Evolutionary conservation across 1,140 invertebrate species (phyloP).

Genomic region (Eriosoma lanigerum): DNA sequence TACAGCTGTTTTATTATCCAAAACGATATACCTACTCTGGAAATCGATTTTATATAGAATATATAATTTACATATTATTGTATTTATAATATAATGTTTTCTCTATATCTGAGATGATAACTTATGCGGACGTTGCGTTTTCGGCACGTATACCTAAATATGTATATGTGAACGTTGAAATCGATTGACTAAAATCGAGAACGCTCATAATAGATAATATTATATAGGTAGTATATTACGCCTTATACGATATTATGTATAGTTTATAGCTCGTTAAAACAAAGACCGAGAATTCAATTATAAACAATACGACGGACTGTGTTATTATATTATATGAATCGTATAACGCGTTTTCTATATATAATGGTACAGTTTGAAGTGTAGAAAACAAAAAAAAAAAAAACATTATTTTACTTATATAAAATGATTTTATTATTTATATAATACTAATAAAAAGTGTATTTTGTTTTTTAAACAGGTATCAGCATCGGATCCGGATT

Average conservation of each 20-base stretch:
- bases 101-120: slow-evolving; percentile 1
- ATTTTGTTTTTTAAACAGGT: slow-evolving; percentile 65
- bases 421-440: not conserved
- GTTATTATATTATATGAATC: slow-evolving; percentile 19
- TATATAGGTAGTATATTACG: not conserved
- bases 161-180: not conserved
- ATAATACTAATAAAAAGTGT: not conserved
- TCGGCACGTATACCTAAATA: not conserved
- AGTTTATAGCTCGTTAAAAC: slow-evolving; percentile 36
- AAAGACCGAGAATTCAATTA: slow-evolving; percentile 20
- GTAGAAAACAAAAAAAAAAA: too few relatives aligned
- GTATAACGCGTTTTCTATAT: not conserved
- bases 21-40: too few relatives aligned
- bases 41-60: not conserved
- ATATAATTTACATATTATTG: too few relatives aligned
- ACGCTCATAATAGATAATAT: not conserved
- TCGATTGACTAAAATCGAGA: slow-evolving; percentile 18
- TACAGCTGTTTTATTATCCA: too few relatives aligned
- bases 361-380: too few relatives aligned
- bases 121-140: not conserved
- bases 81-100: too few relatives aligned
- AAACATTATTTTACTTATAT: not conserved
- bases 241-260: too few relatives aligned
- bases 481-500: slow-evolving; percentile 90
- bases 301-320: not conserved